phyloP scores from a whole-genome alignment of 1,140 invertebrate species.

The Choristoneura fumiferana region DNA sequence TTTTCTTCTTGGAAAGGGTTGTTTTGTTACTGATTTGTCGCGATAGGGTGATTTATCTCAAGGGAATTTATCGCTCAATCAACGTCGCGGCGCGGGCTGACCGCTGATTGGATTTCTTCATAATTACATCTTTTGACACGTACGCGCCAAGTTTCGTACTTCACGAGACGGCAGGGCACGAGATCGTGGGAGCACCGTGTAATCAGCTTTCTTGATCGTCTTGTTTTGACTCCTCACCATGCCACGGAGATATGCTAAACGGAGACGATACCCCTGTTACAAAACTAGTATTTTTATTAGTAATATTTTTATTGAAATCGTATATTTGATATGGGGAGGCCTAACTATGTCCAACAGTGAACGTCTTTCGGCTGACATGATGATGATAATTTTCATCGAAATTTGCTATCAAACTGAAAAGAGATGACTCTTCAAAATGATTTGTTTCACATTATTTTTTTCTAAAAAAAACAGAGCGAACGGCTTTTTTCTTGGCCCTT shows the following conservation, averaged over 20 bases:
- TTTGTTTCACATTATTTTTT: too few species aligned
- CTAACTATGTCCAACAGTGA: too few species aligned
- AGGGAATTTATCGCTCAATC: constrained; percentile 77
- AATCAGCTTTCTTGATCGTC: constrained; percentile 73
- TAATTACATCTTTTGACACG: constrained; percentile 78
- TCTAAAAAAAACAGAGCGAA: too few species aligned
- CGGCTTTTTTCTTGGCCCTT: neutral
- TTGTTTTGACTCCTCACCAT: constrained; percentile 63
- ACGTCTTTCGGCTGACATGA: too few species aligned
- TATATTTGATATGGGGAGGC: too few species aligned
- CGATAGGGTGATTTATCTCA: constrained; percentile 70
- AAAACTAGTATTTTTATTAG: too few species aligned
- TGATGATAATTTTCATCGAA: too few species aligned
- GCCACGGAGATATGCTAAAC: constrained; percentile 42
- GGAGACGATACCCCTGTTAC: neutral
- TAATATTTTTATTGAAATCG: too few species aligned
- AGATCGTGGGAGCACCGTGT: constrained; percentile 75
- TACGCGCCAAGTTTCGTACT: constrained; percentile 75
- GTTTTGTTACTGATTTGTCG: constrained; percentile 68
- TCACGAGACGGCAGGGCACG: constrained; percentile 60
- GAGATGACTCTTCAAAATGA: too few species aligned
- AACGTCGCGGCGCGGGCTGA: constrained; percentile 52
- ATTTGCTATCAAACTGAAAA: too few species aligned
- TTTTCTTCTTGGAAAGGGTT: constrained; percentile 9
- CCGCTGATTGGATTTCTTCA: constrained; percentile 75